Conservation (phyloP, 2,113 vertebrate species). For the Cichladusa arquata region DNA sequence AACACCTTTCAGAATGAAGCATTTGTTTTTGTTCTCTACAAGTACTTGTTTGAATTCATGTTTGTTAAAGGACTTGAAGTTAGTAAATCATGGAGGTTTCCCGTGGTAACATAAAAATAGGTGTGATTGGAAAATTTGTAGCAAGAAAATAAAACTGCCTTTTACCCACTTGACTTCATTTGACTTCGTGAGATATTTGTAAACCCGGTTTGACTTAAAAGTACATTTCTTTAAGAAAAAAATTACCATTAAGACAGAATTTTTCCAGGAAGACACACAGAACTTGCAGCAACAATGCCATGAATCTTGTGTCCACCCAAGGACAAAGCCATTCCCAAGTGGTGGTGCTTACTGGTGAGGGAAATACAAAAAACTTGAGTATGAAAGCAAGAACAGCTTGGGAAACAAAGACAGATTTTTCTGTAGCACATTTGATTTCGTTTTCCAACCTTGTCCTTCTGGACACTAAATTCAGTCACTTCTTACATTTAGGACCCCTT, state of each 20-base stretch:
- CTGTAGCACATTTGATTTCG: background rate
- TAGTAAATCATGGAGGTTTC: constrained; percentile 50
- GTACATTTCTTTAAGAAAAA: constrained; percentile 6
- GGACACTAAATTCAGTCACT: background rate
- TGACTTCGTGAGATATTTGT: constrained; percentile 18
- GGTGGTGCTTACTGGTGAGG: background rate
- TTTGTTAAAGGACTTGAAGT: constrained; percentile 46
- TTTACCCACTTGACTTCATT: constrained; percentile 33
- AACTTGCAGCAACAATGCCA: background rate
- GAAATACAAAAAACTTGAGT: background rate
- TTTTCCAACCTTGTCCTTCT: background rate
- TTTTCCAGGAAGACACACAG: constrained; percentile 20
- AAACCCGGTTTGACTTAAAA: constrained; percentile 46
- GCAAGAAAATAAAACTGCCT: constrained; percentile 37
- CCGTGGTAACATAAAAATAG: constrained; percentile 42
- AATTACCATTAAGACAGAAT: constrained; percentile 12
- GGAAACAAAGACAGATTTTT: background rate
- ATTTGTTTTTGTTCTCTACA: constrained; percentile 56
- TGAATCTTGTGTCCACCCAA: background rate
- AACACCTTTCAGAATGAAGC: constrained; percentile 48
- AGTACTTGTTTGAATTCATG: constrained; percentile 29
- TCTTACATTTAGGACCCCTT: background rate
- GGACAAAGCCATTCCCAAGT: background rate
- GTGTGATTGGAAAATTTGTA: constrained; percentile 34
- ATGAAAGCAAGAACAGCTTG: background rate